Conservation (phyloP, 2,113 vertebrate genomes). For the Dolichotis patagonum region DNA sequence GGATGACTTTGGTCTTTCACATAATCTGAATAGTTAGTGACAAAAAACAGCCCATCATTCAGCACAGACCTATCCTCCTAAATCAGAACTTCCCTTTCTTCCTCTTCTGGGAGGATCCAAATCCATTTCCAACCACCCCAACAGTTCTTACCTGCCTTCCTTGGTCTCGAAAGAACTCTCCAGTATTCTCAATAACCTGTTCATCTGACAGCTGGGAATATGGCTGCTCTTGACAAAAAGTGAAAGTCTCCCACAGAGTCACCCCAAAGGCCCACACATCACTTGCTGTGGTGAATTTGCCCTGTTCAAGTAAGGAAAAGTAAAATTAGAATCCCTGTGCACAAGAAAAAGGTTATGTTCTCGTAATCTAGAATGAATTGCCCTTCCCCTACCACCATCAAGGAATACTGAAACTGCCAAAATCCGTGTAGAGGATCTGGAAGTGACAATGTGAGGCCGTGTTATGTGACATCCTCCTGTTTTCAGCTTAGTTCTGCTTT, state of each 20-base stretch:
- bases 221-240: constrained; percentile 95
- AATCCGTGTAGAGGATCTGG: background rate
- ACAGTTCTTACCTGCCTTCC: constrained; percentile 90
- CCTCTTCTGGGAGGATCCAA: background rate
- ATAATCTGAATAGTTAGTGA: background rate
- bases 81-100: background rate
- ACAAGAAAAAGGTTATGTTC: background rate
- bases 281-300: constrained; percentile 98
- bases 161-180: constrained; percentile 98
- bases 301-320: constrained; percentile 85
- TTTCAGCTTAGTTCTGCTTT: background rate
- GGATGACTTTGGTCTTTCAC: background rate
- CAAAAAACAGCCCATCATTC: background rate
- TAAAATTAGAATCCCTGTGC: rapidly evolving
- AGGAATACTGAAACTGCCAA: background rate
- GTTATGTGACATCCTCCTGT: background rate
- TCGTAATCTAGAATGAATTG: background rate
- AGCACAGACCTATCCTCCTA: background rate
- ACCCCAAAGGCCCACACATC: constrained; percentile 97
- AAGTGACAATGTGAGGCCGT: background rate
- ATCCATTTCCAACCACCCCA: background rate
- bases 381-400: background rate
- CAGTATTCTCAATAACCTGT: constrained; percentile 98
- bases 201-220: constrained; percentile 96
- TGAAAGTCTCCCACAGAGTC: constrained; percentile 97